phyloP scores from a whole-genome alignment of 1,140 invertebrate species.

The Camponotus pennsylvanicus region DNA sequence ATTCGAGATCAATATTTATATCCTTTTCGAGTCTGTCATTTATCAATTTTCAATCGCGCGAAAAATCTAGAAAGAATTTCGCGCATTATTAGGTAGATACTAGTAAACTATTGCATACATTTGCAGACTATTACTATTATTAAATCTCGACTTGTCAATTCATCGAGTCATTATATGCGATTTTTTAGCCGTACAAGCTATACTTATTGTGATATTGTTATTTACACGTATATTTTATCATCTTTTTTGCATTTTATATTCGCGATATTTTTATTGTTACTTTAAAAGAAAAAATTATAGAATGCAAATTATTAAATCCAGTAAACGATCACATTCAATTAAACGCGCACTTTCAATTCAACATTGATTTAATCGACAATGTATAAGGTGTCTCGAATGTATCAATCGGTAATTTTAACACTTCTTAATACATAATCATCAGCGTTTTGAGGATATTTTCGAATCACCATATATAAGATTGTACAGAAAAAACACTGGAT shows the following conservation, averaged over 20 bases:
- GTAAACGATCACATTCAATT: not conserved
- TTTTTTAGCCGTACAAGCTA: not conserved
- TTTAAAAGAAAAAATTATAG: constrained; percentile 9
- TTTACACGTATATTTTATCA: not conserved
- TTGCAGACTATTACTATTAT: too few relatives aligned
- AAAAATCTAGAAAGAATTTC: not conserved
- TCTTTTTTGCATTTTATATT: not conserved
- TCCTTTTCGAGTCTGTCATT: not conserved
- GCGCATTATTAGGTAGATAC: not conserved
- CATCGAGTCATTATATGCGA: not conserved
- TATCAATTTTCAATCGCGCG: not conserved
- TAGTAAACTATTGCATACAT: not conserved
- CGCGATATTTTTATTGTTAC: not conserved
- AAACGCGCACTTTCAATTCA: constrained; percentile 2
- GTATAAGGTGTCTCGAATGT: constrained; percentile 15
- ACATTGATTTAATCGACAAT: not conserved
- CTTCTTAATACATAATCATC: too few relatives aligned
- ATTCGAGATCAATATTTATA: not conserved
- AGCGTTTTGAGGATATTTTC: constrained; percentile 26
- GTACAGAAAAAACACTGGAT: constrained; percentile 15
- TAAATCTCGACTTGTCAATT: not conserved
- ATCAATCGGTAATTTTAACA: constrained; percentile 1
- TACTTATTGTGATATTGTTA: constrained; percentile 10
- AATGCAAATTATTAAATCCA: constrained; percentile 24
- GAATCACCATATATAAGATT: constrained; percentile 46